Base-by-base conservation (phyloP, 2,113 vertebrate species). In the Bujurquina vittata region DNA sequence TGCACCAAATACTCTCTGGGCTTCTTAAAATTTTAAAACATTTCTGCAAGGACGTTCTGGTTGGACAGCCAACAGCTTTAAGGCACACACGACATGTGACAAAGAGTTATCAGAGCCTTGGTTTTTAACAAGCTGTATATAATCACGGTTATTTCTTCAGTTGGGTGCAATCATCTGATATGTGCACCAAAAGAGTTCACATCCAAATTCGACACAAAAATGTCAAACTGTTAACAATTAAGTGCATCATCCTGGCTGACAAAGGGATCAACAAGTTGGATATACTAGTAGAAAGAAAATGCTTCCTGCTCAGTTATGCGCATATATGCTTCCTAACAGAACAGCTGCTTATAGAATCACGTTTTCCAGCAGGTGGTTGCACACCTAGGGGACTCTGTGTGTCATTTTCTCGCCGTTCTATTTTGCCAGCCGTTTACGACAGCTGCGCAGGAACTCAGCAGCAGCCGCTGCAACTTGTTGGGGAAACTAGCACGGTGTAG, bases 351-450 rank as follows among this genome's bases (percentile, higher is more conserved):
- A 10, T 75, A 82, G 81, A 93, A 83, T 94, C 86, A 87, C 56
- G 49, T 90, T 90, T 88, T 90, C 84, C 88, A 92, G 90, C 94
- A 94, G 92, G 92, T 95, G 94, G 79, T 80, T 63, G 22, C 31
- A 61, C 83, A 93, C 91, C 91, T 91, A 79, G 20, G 90, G 87
- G 88, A 91, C 87, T 8, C 77, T 82, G 79, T 59, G 22, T 86
- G 84, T 79, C 84, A 69, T 86, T 86, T 91, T 90, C 83, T 86
- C 33, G 40, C 76, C 67, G 81, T 72, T 86, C 77, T 81, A 87
- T 90, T 89, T 90, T 81, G 87, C 92, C 77, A 93, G 85, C 58
- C 88, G 29, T 89, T 87, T 76, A 83, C 63, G 33, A 90, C 91
- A 93, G 92, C 91, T 93, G 92, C 83, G 58, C 49, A 82, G 65